phyloP scores from a whole-genome alignment of 1,140 invertebrate species.

The Orius laevigatus region DNA sequence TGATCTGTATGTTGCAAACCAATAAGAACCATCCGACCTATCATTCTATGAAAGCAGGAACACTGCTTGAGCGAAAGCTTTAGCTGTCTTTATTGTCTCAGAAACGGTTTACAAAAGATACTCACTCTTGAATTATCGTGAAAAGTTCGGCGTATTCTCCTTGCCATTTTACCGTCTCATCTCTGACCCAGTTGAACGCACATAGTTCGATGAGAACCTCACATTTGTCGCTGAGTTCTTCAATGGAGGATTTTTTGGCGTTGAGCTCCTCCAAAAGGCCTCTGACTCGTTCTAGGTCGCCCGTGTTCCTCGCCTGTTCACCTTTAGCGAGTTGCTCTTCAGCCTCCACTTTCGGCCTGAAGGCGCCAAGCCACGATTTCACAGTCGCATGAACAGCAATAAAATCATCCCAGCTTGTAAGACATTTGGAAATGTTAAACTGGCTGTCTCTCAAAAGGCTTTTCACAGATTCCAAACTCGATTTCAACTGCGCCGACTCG shows the following conservation, averaged over 20 bases:
- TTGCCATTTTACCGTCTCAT: slow-evolving; percentile 70
- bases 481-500: slow-evolving; percentile 68
- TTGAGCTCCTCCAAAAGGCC: slow-evolving; percentile 58
- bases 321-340: slow-evolving; percentile 34
- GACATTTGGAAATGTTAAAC: slow-evolving; percentile 57
- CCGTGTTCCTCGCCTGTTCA: slow-evolving; percentile 61
- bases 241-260: slow-evolving; percentile 54
- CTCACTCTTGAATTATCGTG: slow-evolving; percentile 47
- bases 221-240: slow-evolving; percentile 72
- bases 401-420: slow-evolving; percentile 76
- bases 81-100: too few relatives aligned
- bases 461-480: slow-evolving; percentile 74
- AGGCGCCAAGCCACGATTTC: slow-evolving; percentile 60
- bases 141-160: slow-evolving; percentile 58
- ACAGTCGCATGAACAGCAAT: slow-evolving; percentile 55
- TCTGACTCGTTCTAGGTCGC: slow-evolving; percentile 60
- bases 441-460: slow-evolving; percentile 63
- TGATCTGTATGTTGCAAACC: too few relatives aligned
- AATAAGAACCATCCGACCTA: too few relatives aligned
- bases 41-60: too few relatives aligned
- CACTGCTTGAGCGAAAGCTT: too few relatives aligned
- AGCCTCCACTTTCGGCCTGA: slow-evolving; percentile 23
- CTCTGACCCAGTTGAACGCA: slow-evolving; percentile 62
- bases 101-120: neutral
- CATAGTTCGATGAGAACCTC: slow-evolving; percentile 73